Conservation (phyloP, 2,797 vertebrate species). For the Coracias cyanogaster region DNA sequence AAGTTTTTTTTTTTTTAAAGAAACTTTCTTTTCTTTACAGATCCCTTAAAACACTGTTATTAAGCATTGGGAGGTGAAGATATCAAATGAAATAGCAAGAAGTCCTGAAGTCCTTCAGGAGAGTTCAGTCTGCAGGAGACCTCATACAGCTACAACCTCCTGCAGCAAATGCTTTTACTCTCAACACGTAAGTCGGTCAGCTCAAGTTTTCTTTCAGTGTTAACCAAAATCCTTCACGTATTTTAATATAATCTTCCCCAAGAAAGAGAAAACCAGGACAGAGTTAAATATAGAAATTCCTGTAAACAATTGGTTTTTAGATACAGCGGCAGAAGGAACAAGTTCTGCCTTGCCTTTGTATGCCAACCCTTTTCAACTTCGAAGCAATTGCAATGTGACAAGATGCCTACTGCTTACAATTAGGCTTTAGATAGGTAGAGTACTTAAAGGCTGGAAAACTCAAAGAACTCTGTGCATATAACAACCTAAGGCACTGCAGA, state of each 20-base stretch:
- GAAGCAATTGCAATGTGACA: background rate
- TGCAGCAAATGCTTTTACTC: conserved; percentile 50
- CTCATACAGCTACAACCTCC: background rate
- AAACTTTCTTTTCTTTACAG: background rate
- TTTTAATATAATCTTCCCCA: background rate
- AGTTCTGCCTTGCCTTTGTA: background rate
- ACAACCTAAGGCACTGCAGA: background rate
- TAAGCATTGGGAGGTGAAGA: conserved; percentile 66
- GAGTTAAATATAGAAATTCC: background rate
- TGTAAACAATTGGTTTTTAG: background rate
- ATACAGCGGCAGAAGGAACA: background rate
- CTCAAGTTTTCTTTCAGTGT: background rate
- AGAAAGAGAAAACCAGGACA: background rate
- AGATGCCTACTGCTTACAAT: background rate
- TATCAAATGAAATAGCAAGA: conserved; percentile 50
- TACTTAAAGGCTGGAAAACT: background rate
- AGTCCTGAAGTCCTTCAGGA: conserved; percentile 38
- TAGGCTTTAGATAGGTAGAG: background rate
- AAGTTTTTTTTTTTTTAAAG: background rate
- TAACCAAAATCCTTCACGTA: background rate
- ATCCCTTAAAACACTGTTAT: conserved; percentile 64
- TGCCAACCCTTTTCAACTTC: background rate
- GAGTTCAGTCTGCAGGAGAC: conserved; percentile 24
- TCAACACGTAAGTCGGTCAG: conserved; percentile 18
- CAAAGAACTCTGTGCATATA: background rate